A percentile compares a stretch with the other conserved stretches of the same genome.
Conservation (phyloP, 2,888 invertebrate genomes). For the Ornithoptera priamus region DNA sequence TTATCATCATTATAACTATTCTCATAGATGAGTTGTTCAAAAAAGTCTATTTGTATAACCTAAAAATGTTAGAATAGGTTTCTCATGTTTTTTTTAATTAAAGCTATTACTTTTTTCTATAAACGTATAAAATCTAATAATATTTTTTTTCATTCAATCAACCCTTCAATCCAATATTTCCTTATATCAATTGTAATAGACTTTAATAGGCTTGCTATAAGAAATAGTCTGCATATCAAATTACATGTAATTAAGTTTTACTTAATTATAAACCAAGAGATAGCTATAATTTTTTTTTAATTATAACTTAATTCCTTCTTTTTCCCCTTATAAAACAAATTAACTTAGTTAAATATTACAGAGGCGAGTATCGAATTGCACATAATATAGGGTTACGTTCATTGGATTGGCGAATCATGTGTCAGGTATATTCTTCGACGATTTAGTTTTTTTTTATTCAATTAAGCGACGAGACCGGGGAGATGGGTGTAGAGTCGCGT, state of each 20-base stretch:
- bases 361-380: not conserved
- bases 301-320: not conserved
- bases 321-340: not conserved
- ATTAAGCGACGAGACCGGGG: no score
- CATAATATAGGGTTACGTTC: not conserved
- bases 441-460: not conserved
- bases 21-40: not conserved
- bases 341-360: not conserved
- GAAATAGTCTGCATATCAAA: no score
- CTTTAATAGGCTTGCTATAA: no score
- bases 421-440: not conserved
- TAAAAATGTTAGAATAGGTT: no score
- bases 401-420: not conserved
- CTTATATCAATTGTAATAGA: no score
- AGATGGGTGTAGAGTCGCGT: no score
- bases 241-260: no score
- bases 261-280: not conserved
- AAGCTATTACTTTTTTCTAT: no score
- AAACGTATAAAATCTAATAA: no score
- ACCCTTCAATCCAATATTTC: no score
- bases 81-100: no score
- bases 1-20: not conserved
- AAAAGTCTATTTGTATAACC: not conserved
- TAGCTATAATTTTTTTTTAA: not conserved
- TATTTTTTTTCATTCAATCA: no score